Conservation (phyloP, 2,888 invertebrate genomes). For the Patella caerulea region DNA sequence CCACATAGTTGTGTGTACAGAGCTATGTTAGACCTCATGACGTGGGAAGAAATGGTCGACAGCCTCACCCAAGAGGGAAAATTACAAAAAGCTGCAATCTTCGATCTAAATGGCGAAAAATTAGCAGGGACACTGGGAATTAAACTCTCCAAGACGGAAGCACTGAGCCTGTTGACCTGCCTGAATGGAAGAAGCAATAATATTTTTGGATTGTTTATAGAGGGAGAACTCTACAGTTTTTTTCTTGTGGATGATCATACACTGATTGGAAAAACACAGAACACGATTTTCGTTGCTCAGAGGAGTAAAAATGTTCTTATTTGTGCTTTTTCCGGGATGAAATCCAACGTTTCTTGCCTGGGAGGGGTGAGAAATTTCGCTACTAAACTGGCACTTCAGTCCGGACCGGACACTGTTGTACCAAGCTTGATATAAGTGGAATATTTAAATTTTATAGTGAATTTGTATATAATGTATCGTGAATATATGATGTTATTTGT, state of each 20-base stretch:
- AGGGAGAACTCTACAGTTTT: conserved; percentile 33
- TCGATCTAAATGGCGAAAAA: conserved; percentile 35
- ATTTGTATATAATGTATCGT: no score
- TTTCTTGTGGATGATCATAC: conserved; percentile 35
- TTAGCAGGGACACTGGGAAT: conserved; percentile 34
- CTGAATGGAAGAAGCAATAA: conserved; percentile 19
- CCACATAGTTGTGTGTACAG: conserved; percentile 2
- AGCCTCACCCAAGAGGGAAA: conserved; percentile 37
- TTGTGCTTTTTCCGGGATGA: conserved; percentile 29
- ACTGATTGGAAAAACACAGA: conserved; percentile 31
- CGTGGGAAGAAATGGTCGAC: conserved; percentile 42
- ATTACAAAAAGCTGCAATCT: conserved; percentile 41
- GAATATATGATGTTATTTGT: no score
- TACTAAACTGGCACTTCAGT: conserved; percentile 29
- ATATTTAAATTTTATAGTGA: no score
- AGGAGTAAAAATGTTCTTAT: conserved; percentile 33
- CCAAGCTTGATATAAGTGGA: conserved; percentile 28
- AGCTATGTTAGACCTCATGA: conserved; percentile 45
- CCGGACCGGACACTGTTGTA: conserved; percentile 26
- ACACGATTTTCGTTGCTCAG: conserved; percentile 33
- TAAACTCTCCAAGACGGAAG: conserved; percentile 29
- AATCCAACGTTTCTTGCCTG: conserved; percentile 30
- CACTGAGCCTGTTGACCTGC: conserved; percentile 23
- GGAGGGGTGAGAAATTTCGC: conserved; percentile 37
- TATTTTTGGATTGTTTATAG: conserved; percentile 34